A percentile compares a stretch with the other conserved stretches of the same genome.
Conservation (phyloP, 1,140 invertebrate genomes). For the Dreissena rostriformis region DNA sequence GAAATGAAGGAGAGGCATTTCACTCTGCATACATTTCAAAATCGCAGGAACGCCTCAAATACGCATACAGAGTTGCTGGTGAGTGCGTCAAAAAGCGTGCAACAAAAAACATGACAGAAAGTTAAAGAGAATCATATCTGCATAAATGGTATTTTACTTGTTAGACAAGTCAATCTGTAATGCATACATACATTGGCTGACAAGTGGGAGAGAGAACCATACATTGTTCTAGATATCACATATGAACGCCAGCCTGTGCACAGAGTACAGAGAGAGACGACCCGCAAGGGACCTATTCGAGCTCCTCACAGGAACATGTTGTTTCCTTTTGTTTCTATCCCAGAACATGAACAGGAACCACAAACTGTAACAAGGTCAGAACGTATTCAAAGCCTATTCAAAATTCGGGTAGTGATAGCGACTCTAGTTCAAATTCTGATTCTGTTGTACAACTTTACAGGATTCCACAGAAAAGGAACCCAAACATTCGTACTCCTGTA, state of each 20-base stretch:
- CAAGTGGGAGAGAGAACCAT: conserved; percentile 35
- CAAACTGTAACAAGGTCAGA: no score
- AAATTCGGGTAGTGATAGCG: no score
- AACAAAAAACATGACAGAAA: background rate
- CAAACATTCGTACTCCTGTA: no score
- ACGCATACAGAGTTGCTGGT: conserved; percentile 32
- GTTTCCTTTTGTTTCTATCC: conserved; percentile 11
- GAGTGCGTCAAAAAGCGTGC: conserved; percentile 1
- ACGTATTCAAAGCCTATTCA: no score
- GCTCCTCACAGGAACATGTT: conserved; percentile 25
- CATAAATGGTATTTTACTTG: background rate
- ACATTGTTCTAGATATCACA: conserved; percentile 14
- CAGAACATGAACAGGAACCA: background rate
- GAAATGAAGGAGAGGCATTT: background rate
- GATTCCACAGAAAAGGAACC: no score
- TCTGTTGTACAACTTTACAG: no score
- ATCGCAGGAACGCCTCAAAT: conserved; percentile 17
- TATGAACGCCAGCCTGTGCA: conserved; percentile 25
- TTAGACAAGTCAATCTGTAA: background rate
- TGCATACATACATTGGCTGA: conserved; percentile 24
- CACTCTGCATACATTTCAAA: background rate
- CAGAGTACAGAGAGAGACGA: conserved; percentile 8
- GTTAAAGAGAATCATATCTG: background rate
- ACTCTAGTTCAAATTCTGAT: no score
- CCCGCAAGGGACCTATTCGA: background rate